Conservation (phyloP, 2,888 invertebrate species). For the Malthinus flaveolus region DNA sequence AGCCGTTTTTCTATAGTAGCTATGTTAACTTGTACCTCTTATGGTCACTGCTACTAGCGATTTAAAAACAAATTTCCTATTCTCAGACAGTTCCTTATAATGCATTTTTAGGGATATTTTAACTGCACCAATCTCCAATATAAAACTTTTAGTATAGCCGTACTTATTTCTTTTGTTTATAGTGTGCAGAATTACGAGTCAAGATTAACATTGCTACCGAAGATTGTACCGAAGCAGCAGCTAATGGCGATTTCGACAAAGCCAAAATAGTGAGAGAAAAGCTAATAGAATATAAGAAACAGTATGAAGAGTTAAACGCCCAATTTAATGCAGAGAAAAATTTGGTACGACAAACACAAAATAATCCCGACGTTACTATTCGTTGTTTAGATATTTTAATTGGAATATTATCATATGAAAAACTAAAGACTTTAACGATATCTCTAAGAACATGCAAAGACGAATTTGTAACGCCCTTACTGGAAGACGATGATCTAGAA, state of each 20-base stretch:
- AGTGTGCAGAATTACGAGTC: slow-evolving; percentile 39
- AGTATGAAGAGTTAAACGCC: slow-evolving; percentile 32
- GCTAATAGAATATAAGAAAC: slow-evolving; percentile 29
- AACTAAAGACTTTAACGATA: slow-evolving; percentile 21
- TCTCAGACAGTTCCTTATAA: too few relatives aligned
- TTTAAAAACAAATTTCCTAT: too few relatives aligned
- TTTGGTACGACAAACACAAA: slow-evolving; percentile 25
- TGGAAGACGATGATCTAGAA: slow-evolving; percentile 30
- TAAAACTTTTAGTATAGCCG: background rate
- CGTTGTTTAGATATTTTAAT: slow-evolving; percentile 39
- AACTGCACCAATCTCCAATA: background rate
- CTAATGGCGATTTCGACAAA: slow-evolving; percentile 36
- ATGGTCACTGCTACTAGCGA: too few relatives aligned
- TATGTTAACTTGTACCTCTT: too few relatives aligned
- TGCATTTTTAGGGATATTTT: too few relatives aligned
- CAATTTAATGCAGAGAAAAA: slow-evolving; percentile 9
- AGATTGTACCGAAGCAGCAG: slow-evolving; percentile 39
- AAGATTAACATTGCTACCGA: slow-evolving; percentile 39
- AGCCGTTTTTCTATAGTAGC: too few relatives aligned
- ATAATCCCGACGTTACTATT: slow-evolving; percentile 34
- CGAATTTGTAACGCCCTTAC: slow-evolving; percentile 38
- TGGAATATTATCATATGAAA: slow-evolving; percentile 25
- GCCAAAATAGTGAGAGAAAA: slow-evolving; percentile 35
- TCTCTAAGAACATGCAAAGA: slow-evolving; percentile 33
- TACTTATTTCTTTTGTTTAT: slow-evolving; percentile 15